These are phyloP conservation scores for Osedax frankpressi DNA, from an alignment of 2,888 invertebrate genomes.

Conservation along the genomic window DNA sequence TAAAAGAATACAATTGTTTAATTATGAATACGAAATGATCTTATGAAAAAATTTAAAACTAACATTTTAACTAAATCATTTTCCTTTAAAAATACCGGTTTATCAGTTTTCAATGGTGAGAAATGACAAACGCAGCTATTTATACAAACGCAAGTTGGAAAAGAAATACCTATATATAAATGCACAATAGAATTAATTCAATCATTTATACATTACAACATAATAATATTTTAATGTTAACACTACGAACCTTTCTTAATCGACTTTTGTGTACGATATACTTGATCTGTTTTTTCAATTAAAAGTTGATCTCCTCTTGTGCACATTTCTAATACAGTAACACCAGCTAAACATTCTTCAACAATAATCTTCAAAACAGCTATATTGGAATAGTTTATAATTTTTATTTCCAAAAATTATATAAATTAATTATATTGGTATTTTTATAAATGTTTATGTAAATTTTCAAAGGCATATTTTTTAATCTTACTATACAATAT, in stretches of 20 bases:
- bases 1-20: not conserved
- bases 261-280: slow-evolving; percentile 96
- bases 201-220: not conserved
- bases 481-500: too few species aligned
- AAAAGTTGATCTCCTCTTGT: slow-evolving; percentile 77
- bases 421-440: too few species aligned
- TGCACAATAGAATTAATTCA: not conserved
- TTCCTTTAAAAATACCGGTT: slow-evolving; percentile 57
- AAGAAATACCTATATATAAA: slow-evolving; percentile 61
- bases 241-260: slow-evolving; percentile 67
- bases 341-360: slow-evolving; percentile 71
- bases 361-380: slow-evolving; percentile 77
- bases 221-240: not conserved
- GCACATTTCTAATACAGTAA: slow-evolving; percentile 79
- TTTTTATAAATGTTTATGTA: too few species aligned
- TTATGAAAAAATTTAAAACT: too few species aligned
- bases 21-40: too few species aligned
- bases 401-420: not conserved
- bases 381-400: slow-evolving; percentile 49
- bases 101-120: slow-evolving; percentile 85
- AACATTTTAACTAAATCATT: slow-evolving; percentile 95
- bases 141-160: slow-evolving; percentile 93
- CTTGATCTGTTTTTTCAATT: slow-evolving; percentile 79
- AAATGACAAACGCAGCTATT: slow-evolving; percentile 99
- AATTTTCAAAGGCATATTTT: too few species aligned